Base-by-base conservation (phyloP, 2,888 invertebrate species). In the Zonitis immaculata region DNA sequence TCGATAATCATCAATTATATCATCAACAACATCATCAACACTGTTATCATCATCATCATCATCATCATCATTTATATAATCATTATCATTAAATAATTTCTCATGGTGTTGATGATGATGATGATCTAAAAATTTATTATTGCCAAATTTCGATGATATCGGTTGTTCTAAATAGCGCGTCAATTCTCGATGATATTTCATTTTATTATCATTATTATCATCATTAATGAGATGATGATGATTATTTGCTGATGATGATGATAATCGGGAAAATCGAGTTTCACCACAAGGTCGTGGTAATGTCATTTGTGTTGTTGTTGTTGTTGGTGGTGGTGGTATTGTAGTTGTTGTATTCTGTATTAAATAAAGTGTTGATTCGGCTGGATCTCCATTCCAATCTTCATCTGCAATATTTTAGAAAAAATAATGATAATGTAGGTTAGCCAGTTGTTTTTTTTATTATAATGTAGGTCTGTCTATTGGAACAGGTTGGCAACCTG, bases 321-420 rank as follows among this genome's bases (percentile, higher is more conserved):
- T 59, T 80, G n/a, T n/a, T n/a, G n/a, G n/a, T n/a, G n/a, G n/a
- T n/a, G n/a, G n/a, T n/a, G n/a, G n/a, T n/a, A n/a, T n/a, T n/a
- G n/a, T n/a, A n/a, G n/a, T n/a, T n/a, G n/a, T n/a, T n/a, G n/a
- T 79, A 14, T 51, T 60, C 64, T 82, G 80, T 80, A 85, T 83
- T 73, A 85, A 76, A 69, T 85, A 85, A 45, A 79, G 66, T 1
- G 78, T 73, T 27, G 76, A 76, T 55, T 79, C 79, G 8, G 82
- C 81, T 14, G 82, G 81, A 61, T 84, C 83, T 57, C 82, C 81
- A 44, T 82, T 84, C 88, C 88, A 88, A 69, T 89, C 88, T 66
- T 89, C 88, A 76, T 88, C 88, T 89, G 81, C 7, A 83, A 82
- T 68, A 45, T 14, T 14, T 8, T 7, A 32, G 2, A 30, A 14